These are phyloP conservation scores for Neotoma lepida DNA, from an alignment of 2,113 vertebrate genomes.

Conservation along the genomic window DNA sequence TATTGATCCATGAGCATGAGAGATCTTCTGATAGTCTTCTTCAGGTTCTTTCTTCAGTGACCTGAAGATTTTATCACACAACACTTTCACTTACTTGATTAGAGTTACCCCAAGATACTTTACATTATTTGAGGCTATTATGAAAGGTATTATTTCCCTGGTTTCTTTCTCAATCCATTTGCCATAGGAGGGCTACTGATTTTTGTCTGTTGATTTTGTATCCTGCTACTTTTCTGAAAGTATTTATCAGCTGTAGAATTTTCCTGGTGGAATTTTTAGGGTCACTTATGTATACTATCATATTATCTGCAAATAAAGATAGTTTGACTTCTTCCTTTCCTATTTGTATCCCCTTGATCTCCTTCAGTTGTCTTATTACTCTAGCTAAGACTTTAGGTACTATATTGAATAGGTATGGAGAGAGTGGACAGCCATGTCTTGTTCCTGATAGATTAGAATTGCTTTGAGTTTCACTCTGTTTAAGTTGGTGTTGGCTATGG, in stretches of 20 bases:
- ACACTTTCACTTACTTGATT: neutral
- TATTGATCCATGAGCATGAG: neutral
- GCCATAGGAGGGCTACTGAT: neutral
- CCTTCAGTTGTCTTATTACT: neutral
- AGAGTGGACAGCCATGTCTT: neutral
- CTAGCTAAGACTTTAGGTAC: neutral
- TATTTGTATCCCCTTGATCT: neutral
- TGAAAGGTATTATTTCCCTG: neutral
- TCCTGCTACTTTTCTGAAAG: neutral
- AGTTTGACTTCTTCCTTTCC: neutral
- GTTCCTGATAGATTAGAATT: neutral
- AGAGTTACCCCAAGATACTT: neutral
- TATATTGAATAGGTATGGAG: neutral
- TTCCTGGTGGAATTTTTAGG: neutral
- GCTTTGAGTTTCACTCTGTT: neutral
- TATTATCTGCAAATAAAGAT: neutral
- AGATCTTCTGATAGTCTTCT: neutral
- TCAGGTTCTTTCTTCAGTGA: neutral
- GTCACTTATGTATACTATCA: neutral
- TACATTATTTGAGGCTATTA: neutral
- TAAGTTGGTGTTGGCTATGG: neutral
- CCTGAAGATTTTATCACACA: neutral
- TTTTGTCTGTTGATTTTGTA: neutral
- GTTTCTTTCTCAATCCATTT: neutral
- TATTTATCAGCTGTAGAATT: neutral